Base-by-base conservation (phyloP, 2,797 vertebrate genomes). In the Centropyge bicolor region DNA sequence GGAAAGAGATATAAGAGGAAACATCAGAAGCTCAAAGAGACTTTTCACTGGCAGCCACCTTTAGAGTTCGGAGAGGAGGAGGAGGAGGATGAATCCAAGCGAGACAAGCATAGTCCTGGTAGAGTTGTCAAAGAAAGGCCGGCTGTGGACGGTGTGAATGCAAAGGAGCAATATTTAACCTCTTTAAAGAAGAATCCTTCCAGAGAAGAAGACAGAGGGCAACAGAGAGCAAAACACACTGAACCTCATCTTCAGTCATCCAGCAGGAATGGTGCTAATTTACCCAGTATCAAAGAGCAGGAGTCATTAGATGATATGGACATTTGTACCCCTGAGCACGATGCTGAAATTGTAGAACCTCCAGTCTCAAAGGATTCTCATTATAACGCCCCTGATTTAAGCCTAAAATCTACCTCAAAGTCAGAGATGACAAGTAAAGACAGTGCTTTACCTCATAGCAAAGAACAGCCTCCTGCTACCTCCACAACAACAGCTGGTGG, bases 41-140 rank as follows among this genome's bases (percentile, higher is more conserved):
- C 88, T 0, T 99, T 99, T 83, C 98, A 97, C 63, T 99, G 98
- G 98, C 98, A 99, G 86, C 98, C 98, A 2, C 98, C 98, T 0
- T 90, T 99, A 3, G 98, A 99, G 91, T 99, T 98, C 14, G 98
- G 95, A 5, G 98, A 99, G 5, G 98, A 99, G 41, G 97, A 97
- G 0, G 98, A 99, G 0, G 97, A 98, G 0, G 96, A 97, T 31
- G 89, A 90, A 65, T 64, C 87, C 5, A 93, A 91, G 67, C 91
- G 91, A 76, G 91, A 94, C 52, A 94, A 86, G 76, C 74, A 16
- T 7, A 93, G 87, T 82, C 87, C 87, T 2, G 22, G 59, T 76
- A 93, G 86, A 74, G 83, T 59, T 19, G 75, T 77, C 36, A 84
- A 66, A 70, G 82, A 78, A 51, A 87, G 77, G 8, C 7, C 75